These are phyloP conservation scores for Fistularia tabacaria DNA, from an alignment of 2,797 vertebrate species.

Conservation along the genomic window DNA sequence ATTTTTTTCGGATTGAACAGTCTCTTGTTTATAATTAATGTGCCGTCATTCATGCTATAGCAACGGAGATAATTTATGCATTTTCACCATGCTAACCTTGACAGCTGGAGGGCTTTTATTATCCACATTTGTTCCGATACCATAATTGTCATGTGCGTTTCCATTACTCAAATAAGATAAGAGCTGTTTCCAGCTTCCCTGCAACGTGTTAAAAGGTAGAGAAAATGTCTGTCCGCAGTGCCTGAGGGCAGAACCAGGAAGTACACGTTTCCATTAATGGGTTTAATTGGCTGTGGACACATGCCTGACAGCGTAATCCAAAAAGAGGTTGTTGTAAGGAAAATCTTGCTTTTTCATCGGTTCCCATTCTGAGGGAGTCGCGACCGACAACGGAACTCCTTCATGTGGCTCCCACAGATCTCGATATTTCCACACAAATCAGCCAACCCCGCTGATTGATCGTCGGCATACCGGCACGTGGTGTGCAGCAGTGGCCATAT, in stretches of 20 bases:
- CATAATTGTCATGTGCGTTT: conserved; percentile 30
- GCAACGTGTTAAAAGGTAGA: conserved; percentile 15
- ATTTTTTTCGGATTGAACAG: not conserved
- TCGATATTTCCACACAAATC: no score
- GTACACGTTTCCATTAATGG: conserved; percentile 53
- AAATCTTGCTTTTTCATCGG: not conserved
- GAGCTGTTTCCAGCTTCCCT: conserved; percentile 10
- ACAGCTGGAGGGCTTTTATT: conserved; percentile 42
- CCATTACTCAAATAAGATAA: conserved; percentile 23
- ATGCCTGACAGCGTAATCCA: conserved; percentile 42
- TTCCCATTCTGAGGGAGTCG: no score
- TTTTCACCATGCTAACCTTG: conserved; percentile 16
- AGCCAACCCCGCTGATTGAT: no score
- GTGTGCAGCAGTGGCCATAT: no score
- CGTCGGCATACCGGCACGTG: no score
- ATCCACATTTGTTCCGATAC: conserved; percentile 1
- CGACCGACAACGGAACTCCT: no score
- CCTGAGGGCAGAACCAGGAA: conserved; percentile 13
- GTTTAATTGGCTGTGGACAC: conserved; percentile 57
- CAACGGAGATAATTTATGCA: conserved; percentile 37
- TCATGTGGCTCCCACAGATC: no score
- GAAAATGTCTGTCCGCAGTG: not conserved
- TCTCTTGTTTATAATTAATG: not conserved
- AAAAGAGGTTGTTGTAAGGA: conserved; percentile 40
- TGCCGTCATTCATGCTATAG: conserved; percentile 12